A percentile compares a stretch with the other conserved stretches of the same genome.
phyloP scores from a whole-genome alignment of 2,113 vertebrate genomes.

The Epinephelus moara region DNA sequence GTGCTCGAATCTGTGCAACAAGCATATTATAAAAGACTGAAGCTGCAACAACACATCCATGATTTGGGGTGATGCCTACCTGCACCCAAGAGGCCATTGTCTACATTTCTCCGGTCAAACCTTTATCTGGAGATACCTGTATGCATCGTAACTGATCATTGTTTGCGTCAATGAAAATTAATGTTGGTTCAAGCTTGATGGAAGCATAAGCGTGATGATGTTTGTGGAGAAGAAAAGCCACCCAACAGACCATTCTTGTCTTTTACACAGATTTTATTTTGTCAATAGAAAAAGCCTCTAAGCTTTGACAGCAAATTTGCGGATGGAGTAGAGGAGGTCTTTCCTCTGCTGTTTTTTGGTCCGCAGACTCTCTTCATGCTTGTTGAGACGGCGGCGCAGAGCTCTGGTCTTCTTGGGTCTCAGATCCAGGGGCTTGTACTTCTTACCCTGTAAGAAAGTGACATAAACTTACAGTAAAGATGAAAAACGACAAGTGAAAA shows the following conservation, averaged over 20 bases:
- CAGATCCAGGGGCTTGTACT: conserved; percentile 97
- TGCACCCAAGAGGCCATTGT: no score
- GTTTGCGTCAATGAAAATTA: no score
- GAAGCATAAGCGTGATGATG: rapidly evolving
- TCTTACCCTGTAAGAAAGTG: conserved; percentile 89
- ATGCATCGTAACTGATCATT: no score
- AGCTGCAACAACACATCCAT: no score
- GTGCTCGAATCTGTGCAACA: no score
- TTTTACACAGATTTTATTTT: conserved; percentile 82
- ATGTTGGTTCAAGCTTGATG: background rate
- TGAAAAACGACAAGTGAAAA: background rate
- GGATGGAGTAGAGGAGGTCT: conserved; percentile 90
- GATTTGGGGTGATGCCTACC: no score
- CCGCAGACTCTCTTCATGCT: conserved; percentile 92
- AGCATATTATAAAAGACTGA: no score
- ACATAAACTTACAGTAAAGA: background rate
- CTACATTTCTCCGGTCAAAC: no score
- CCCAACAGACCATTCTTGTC: background rate
- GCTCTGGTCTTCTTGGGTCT: conserved; percentile 98
- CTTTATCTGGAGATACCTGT: no score
- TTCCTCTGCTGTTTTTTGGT: conserved; percentile 97
- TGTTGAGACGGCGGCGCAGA: conserved; percentile 93
- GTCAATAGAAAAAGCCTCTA: conserved; percentile 79
- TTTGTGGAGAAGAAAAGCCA: background rate
- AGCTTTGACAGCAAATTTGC: conserved; percentile 97